Evolutionary conservation across 92 coral and sea anemone species (phyloP).

Genomic region (Bergia puertoricense): DNA sequence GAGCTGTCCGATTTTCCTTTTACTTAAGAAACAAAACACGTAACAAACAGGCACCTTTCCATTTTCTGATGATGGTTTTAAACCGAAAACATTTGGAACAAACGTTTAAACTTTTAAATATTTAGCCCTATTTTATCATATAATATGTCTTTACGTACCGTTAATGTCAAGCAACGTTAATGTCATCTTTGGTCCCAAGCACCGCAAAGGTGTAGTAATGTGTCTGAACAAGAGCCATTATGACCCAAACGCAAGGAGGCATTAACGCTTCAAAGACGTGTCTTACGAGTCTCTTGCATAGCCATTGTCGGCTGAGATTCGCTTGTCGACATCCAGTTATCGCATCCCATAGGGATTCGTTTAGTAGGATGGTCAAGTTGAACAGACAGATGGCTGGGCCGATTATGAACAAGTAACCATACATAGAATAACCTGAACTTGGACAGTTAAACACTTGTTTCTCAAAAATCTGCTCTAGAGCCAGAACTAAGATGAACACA

Average conservation of each 20-base stretch:
- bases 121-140: too few species aligned
- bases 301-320: constrained; percentile 36
- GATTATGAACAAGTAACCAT: constrained; percentile 49
- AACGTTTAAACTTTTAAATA: too few species aligned
- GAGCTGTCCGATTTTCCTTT: too few species aligned
- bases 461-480: constrained; percentile 57
- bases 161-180: constrained; percentile 14
- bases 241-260: constrained; percentile 3
- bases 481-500: constrained; percentile 43
- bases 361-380: constrained; percentile 52
- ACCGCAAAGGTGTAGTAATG: constrained; percentile 47
- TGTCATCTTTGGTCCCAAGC: constrained; percentile 49
- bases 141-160: neutral
- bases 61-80: too few species aligned
- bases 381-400: too few species aligned
- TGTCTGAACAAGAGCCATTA: constrained; percentile 50
- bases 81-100: too few species aligned
- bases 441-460: constrained; percentile 62
- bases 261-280: constrained; percentile 43
- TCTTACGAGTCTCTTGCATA: neutral
- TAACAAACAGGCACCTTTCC: too few species aligned
- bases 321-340: constrained; percentile 21
- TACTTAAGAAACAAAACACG: too few species aligned
- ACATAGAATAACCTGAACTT: constrained; percentile 6
- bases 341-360: constrained; percentile 48